A percentile compares a stretch with the other conserved stretches of the same genome.
Evolutionary conservation across 2,797 vertebrate genomes (phyloP).

Genomic region (Acanthurus leucopareius): DNA sequence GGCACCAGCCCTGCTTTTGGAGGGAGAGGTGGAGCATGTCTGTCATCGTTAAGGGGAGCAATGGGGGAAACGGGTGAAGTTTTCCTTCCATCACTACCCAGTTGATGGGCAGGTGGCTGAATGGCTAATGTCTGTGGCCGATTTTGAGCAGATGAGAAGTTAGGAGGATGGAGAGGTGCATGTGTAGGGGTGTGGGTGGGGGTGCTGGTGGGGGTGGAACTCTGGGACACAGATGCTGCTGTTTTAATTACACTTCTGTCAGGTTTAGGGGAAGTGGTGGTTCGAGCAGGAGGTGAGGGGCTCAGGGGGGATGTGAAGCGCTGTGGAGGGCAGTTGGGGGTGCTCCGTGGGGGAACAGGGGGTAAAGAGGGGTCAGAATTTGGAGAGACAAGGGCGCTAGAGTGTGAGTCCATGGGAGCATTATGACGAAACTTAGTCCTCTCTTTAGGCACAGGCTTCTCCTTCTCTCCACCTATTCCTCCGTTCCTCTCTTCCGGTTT

Average conservation of each 20-base stretch:
- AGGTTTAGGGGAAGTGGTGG: constrained; percentile 7
- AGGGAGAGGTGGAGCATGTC: constrained; percentile 86
- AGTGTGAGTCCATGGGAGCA: constrained; percentile 17
- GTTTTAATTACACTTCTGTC: background rate
- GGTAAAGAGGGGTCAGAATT: constrained; percentile 73
- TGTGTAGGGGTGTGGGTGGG: constrained; percentile 1
- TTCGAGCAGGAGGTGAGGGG: constrained; percentile 13
- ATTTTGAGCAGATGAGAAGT: background rate
- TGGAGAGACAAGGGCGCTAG: background rate
- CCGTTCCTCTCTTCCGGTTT: constrained; percentile 39
- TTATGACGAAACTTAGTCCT: constrained; percentile 86
- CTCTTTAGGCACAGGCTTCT: constrained; percentile 87
- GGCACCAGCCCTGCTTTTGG: constrained; percentile 81
- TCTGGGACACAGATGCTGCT: constrained; percentile 9
- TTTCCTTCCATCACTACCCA: constrained; percentile 28
- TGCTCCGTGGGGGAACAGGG: constrained; percentile 91
- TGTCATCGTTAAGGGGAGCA: constrained; percentile 21
- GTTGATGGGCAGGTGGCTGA: constrained; percentile 4
- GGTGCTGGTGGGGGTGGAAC: background rate
- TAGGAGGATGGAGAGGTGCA: constrained; percentile 4
- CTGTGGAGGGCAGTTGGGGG: constrained; percentile 86
- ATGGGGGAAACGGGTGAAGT: constrained; percentile 40
- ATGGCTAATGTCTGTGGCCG: constrained; percentile 68
- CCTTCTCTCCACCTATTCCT: constrained; percentile 5
- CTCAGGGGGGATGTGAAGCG: constrained; percentile 77